These are phyloP conservation scores for Arvicanthis niloticus DNA, from an alignment of 2,113 vertebrate genomes.

Conservation along the genomic window DNA sequence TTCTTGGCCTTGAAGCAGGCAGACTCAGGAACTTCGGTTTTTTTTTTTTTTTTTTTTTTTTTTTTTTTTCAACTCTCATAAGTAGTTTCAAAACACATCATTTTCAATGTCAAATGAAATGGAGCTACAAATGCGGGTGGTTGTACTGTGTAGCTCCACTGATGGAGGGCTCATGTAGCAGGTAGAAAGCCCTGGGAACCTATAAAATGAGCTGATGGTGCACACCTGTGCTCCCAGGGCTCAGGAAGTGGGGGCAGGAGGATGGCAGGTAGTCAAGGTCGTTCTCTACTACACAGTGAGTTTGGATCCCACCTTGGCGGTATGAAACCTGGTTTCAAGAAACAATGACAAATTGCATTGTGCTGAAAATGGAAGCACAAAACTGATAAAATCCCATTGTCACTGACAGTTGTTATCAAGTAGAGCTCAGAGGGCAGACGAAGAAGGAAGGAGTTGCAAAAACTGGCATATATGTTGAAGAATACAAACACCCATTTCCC, in stretches of 20 bases:
- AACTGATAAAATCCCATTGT: neutral
- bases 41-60: neutral
- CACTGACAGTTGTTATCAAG: neutral
- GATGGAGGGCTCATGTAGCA: neutral
- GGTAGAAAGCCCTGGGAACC: neutral
- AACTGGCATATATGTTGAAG: neutral
- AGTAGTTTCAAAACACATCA: neutral
- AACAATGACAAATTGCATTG: neutral
- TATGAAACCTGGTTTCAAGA: neutral
- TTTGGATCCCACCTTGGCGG: neutral
- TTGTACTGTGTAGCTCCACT: neutral
- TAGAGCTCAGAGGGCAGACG: neutral
- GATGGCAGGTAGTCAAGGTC: neutral
- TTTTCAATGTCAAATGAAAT: conserved; percentile 8
- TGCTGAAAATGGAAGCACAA: conserved; percentile 48
- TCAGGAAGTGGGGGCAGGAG: neutral
- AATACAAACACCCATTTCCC: neutral
- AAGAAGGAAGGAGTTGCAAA: neutral
- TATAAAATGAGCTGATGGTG: too few relatives aligned
- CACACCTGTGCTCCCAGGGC: neutral
- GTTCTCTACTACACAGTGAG: neutral
- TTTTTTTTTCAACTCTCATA: conserved; percentile 3
- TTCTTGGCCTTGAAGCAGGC: neutral
- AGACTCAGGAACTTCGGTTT: conserved; percentile 48
- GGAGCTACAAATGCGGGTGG: neutral